These are phyloP conservation scores for Bimastos eiseni DNA, from an alignment of 2,888 invertebrate genomes.

Conservation along the genomic window DNA sequence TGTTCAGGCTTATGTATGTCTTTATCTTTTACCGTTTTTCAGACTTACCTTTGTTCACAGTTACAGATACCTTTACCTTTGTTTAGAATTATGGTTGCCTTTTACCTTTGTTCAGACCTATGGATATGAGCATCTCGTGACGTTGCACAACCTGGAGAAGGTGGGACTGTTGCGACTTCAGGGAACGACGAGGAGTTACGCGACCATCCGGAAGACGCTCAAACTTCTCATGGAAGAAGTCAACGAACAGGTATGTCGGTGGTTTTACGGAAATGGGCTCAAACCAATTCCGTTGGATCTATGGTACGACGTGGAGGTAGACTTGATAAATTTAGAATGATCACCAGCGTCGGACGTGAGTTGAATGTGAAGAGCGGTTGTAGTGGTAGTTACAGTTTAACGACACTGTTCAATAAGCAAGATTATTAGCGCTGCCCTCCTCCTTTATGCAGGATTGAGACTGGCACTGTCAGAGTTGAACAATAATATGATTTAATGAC, in stretches of 20 bases:
- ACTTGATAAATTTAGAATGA: no score
- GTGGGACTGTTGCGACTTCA: conserved; percentile 75
- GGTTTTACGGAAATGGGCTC: no score
- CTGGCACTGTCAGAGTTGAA: no score
- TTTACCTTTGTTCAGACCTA: conserved; percentile 70
- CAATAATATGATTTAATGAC: no score
- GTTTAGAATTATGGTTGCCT: background rate
- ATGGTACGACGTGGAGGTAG: no score
- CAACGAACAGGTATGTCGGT: conserved; percentile 73
- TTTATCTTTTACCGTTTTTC: background rate
- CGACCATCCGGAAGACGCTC: conserved; percentile 68
- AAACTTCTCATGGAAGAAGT: conserved; percentile 86
- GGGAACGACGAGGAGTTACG: conserved; percentile 55
- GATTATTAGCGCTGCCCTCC: no score
- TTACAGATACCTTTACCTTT: background rate
- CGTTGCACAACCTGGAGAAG: conserved; percentile 83
- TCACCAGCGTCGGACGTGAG: no score
- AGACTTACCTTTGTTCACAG: background rate
- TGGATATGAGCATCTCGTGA: conserved; percentile 80
- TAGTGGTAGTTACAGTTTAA: no score
- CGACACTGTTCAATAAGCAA: no score
- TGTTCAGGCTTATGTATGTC: background rate
- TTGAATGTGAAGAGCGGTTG: no score
- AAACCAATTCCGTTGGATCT: no score
- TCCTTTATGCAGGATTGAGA: no score